Evolutionary conservation across 2,113 vertebrate genomes (phyloP).

Genomic region (Verasper variegatus): DNA sequence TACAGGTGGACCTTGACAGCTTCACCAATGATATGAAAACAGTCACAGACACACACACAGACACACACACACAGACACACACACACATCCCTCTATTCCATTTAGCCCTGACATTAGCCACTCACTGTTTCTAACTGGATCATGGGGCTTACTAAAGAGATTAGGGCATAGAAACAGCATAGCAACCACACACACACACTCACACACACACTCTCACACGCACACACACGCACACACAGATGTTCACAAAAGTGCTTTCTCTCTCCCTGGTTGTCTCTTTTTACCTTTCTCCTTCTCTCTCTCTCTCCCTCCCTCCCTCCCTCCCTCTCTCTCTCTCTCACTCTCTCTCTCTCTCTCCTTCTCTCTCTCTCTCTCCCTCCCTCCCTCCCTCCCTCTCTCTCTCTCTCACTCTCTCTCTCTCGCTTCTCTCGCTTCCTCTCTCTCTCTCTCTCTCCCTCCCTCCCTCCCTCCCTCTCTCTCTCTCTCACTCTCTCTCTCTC

Average conservation of each 20-base stretch:
- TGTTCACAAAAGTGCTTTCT: constrained; percentile 29
- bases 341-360: neutral
- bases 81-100: constrained; percentile 83
- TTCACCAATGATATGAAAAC: constrained; percentile 28
- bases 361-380: too few species aligned
- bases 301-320: too few species aligned
- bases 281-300: constrained; percentile 30
- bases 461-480: too few species aligned
- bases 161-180: constrained; percentile 85
- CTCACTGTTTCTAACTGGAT: constrained; percentile 91
- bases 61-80: constrained; percentile 39
- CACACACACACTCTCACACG: neutral
- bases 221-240: constrained; percentile 38
- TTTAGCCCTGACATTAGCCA: constrained; percentile 91
- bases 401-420: neutral
- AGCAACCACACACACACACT: constrained; percentile 49
- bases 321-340: neutral
- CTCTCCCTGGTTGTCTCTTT: constrained; percentile 28
- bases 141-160: constrained; percentile 93
- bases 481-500: too few species aligned
- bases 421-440: neutral
- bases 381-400: too few species aligned
- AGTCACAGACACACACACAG: constrained; percentile 21
- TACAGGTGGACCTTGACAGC: constrained; percentile 25
- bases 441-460: too few species aligned